Base-by-base conservation (phyloP, 2,797 vertebrate genomes). In the Catamblyrhynchus diadema region DNA sequence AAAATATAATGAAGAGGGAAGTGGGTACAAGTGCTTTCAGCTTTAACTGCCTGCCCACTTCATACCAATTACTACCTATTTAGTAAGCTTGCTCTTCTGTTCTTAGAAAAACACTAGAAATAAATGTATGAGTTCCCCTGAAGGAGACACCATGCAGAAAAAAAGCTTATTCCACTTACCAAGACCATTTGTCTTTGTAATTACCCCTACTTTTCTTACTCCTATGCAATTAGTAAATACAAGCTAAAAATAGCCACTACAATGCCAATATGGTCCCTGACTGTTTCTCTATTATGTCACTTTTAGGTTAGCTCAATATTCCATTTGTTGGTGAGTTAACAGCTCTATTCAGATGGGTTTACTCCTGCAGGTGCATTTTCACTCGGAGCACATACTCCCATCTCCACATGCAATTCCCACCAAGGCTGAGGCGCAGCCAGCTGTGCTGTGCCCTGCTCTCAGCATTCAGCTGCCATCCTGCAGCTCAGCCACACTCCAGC, bases 151-250 rank as follows among this genome's bases (percentile, higher is more conserved):
- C 3, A 2, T 53, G 53, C 73, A 90, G 85, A 45, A 94, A 78
- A 56, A 86, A 90, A 73, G 47, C 74, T 91, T 65, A 94, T 91
- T 95, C 73, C 79, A 74, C 75, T 92, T 74, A 95, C 51, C 60
- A 59, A 83, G 80, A 94, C 60, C 70, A 94, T 94, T 94, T 82
- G 41, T 90, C 91, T 93, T 75, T 2, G 19, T 94, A 94, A 94
- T 93, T 86, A 57, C 80, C 79, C 66, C 60, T 82, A 50, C 75
- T 91, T 92, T 88, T 80, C 71, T 77, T 66, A 62, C 66, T 84
- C 60, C 66, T 44, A 4, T 64, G 35, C 73, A 94, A 94, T 95
- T 90, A 94, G 80, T 77, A 96, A 94, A 82, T 30, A 67, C 77
- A 86, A 84, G 77, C 27, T 95, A 93, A 94, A 88, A 94, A 90